Base-by-base conservation (phyloP, 2,888 invertebrate genomes). In the Agrenia bidenticulata region DNA sequence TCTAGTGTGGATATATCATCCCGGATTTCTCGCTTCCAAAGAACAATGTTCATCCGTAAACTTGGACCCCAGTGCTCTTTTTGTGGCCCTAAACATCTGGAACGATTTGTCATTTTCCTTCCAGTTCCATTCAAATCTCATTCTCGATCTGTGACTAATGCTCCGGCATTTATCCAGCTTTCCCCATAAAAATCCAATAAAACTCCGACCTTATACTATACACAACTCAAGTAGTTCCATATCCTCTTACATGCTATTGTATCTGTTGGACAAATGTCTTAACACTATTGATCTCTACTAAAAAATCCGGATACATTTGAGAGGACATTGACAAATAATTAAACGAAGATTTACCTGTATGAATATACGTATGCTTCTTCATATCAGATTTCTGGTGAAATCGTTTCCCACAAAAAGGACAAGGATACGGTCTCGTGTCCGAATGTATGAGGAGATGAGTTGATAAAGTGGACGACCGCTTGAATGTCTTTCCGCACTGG, bases 361-460 rank as follows among this genome's bases (percentile, higher is more conserved):
- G 92, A 73, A 92, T 97, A 80, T 97, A 98, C 26, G 97, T 98
- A 83, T 99, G 98, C 79, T 99, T 99, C 84, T 98, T 99, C 98
- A 98, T 98, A 81, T 99, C 98, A 60, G 95, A 95, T 81, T 98
- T 98, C 83, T 98, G 98, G 80, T 98, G 98, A 83, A 99, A 99
- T 77, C 98, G 84, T 82, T 99, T 98, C 66, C 32, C 32, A n/a
- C n/a, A 98, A 82, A 94, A 97, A 81, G 93, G 93, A 82, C 97
- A 98, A 5, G 97, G 96, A 81, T 96, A 98, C 26, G 97, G 96
- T 27, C 69, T 55, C 27, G 95, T 96, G 82, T 96, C 95, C 72
- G 94, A 94, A 83, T 98, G 98, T 77, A 98, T 98, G 75, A 98
- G 87, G 75, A 97, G 87, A 81, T 98, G 98, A 13, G 98, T 98